Evolutionary conservation across 2,113 vertebrate genomes (phyloP), one percentile per base, ranked within the genome.

Genomic region (Progne subis): DNA sequence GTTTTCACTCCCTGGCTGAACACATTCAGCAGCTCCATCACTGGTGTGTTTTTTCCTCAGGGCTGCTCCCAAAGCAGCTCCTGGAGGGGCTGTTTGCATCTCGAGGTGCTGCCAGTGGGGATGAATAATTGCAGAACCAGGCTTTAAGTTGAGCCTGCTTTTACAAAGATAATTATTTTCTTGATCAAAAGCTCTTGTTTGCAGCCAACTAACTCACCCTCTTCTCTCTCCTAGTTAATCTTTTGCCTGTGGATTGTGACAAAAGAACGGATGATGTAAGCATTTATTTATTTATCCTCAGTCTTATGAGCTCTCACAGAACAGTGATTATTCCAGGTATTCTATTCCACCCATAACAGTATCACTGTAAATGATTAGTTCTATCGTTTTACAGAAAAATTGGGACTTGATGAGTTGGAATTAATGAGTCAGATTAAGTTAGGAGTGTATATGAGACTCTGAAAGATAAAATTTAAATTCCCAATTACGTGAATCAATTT

Each of bases 211-310:
- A 95, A 97, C 83, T 68, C 32, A 5, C 83, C 41, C 79, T 96
- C 75, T 97, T 96, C 92, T 98, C 80, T 94, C 86, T 97, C 67
- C 19, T 81, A 98, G 98, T 98, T 97, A 97, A 98, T 88, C 92
- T 98, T 53, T 87, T 98, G 96, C 94, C 98, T 50, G 86, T 98
- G 98, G 98, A 98, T 95, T 98, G 98, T 96, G 96, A 97, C 53
- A 93, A 94, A 82, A 98, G 97, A 87, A 97, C 95, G 17, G 98
- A 98, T 87, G 89, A 92, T 90, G 98, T 98, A 97, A 98, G 98
- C 95, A 57, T 90, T 20, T 70, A 53, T 87, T 90, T 95, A 67
- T 87, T 96, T 96, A 86, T 91, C 76, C 83, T 41, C 77, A 72
- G 23, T 94, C 28, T 49, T 43, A 74, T 53, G 65, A 50, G 68